Base-by-base conservation (phyloP, 2,797 vertebrate genomes). In the Argyrosomus regius region DNA sequence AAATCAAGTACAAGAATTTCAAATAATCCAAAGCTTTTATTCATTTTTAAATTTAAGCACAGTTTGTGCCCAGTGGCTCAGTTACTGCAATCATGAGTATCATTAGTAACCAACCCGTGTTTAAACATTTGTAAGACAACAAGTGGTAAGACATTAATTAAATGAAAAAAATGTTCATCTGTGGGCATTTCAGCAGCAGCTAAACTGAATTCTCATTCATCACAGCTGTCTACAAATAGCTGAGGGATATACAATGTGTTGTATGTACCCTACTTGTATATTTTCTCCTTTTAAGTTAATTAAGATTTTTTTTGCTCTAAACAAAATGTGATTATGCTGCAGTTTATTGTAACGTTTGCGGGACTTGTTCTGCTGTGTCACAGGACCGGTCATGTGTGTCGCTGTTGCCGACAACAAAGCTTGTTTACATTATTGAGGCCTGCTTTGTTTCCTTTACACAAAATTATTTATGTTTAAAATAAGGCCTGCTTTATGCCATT, bases 381-480 rank as follows among this genome's bases (percentile, higher is more conserved):
- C 31, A 50, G 17, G 54, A 41, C 41, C n/a, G 48, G 61, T 65
- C 48, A 48, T 75, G 75, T 71, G 49, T 31, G 3, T 43, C 24
- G 1, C 7, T 88, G 86, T 81, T 89, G 69, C 76, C 63, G 22
- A 80, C 78, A 91, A 88, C 83, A 90, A 67, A 63, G 53, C 50
- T 73, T 89, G 75, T 82, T 89, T 39, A 9, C 35, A 39, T 39
- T 9, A 39, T 39, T 39, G 35, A 39, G 0, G 7, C 2, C 2
- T 57, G 20, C 13, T 72, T 49, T 45, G 20, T 76, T 75, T 67
- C 12, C 13, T 80, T 71, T 18, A 63, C 49, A 73, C 41, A 75
- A 24, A 65, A 68, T 67, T 81, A 86, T 90, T 83, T 62, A 81
- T 72, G 59, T 45, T 77, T 58, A 65, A 81, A 85, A 87, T 84